Conservation (phyloP, 2,888 invertebrate genomes). For the Maniola hyperantus region DNA sequence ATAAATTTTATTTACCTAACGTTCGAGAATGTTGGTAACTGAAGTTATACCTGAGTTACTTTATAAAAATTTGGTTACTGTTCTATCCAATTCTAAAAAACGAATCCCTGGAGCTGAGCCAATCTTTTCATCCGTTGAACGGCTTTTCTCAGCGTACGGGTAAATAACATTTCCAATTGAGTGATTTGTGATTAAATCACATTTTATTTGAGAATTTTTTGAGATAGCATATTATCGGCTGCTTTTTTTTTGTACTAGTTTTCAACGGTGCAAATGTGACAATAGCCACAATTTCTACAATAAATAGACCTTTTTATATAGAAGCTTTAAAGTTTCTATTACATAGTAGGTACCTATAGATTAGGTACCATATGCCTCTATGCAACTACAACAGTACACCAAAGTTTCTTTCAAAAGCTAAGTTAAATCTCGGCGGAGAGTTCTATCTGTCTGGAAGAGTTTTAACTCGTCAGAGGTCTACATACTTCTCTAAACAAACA, state of each 20-base stretch:
- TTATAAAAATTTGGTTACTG: background rate
- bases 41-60: background rate
- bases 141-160: background rate
- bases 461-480: slow-evolving; percentile 3
- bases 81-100: background rate
- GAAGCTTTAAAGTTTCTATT: no score
- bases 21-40: no score
- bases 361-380: background rate
- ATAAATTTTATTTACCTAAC: no score
- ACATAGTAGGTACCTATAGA: no score
- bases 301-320: no score
- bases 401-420: slow-evolving; percentile 7
- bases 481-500: background rate
- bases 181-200: slow-evolving; percentile 6
- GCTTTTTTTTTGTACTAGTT: background rate
- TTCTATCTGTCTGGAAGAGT: slow-evolving; percentile 3
- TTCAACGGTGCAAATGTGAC: background rate
- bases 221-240: background rate
- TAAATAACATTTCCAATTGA: slow-evolving; percentile 14
- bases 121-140: slow-evolving; percentile 17
- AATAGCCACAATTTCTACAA: no score
- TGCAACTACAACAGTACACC: background rate
- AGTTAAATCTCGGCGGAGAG: slow-evolving; percentile 9
- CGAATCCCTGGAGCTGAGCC: slow-evolving; percentile 8
- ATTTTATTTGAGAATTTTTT: slow-evolving; percentile 12